A percentile compares a stretch with the other conserved stretches of the same genome.
phyloP scores from a whole-genome alignment of 2,113 vertebrate species.

The Copsychus sechellarum region DNA sequence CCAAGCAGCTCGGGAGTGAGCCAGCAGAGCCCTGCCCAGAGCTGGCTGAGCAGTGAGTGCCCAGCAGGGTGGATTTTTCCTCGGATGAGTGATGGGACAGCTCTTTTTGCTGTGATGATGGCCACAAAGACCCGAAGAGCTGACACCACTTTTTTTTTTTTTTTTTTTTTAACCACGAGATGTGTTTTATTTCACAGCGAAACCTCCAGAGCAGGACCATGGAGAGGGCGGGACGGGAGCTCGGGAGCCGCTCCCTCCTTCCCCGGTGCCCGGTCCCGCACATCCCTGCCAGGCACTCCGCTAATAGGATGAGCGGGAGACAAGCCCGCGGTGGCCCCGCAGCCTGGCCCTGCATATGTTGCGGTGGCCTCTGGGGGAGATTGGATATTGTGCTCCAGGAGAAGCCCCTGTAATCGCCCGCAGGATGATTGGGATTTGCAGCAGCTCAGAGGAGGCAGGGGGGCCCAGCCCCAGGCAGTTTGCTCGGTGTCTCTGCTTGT shows the following conservation, averaged over 20 bases:
- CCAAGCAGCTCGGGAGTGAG: not conserved
- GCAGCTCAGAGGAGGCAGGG: not conserved
- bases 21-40: not conserved
- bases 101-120: not conserved
- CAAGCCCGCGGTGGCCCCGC: not conserved
- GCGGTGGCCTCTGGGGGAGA: not conserved
- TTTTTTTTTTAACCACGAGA: not conserved
- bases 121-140: not conserved
- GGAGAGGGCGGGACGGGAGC: accelerated
- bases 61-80: not conserved
- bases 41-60: not conserved
- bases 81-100: accelerated
- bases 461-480: not conserved
- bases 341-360: not conserved
- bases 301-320: slow-evolving; percentile 32
- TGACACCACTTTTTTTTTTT: not conserved
- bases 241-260: not conserved
- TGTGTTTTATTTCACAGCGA: not conserved
- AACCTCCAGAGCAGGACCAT: not conserved
- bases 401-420: slow-evolving; percentile 30
- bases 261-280: not conserved
- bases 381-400: not conserved
- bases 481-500: not conserved
- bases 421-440: slow-evolving; percentile 49
- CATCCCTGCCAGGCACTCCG: not conserved